Evolutionary conservation across 2,797 vertebrate species (phyloP).

Genomic region (Myotis pilosus): DNA sequence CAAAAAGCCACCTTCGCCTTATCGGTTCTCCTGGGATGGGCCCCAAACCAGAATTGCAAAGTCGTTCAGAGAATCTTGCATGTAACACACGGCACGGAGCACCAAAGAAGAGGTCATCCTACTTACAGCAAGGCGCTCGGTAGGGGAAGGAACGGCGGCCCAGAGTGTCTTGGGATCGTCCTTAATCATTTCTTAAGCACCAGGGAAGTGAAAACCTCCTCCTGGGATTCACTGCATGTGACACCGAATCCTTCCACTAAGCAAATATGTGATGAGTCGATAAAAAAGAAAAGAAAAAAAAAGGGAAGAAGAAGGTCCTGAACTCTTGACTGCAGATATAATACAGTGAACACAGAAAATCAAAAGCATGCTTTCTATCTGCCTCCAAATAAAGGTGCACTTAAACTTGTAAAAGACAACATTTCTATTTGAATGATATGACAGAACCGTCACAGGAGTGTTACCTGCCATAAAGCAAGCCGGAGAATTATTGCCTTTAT

Average conservation of each 20-base stretch:
- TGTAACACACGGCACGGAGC: constrained; percentile 78
- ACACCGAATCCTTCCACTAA: constrained; percentile 71
- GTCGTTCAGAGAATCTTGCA: constrained; percentile 80
- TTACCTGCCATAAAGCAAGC: constrained; percentile 92
- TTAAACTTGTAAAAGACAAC: constrained; percentile 90
- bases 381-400: constrained; percentile 85
- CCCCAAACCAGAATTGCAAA: constrained; percentile 83
- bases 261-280: constrained; percentile 69
- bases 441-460: constrained; percentile 88
- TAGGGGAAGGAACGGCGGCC: constrained; percentile 1
- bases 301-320: constrained; percentile 66
- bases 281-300: constrained; percentile 45
- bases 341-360: constrained; percentile 78
- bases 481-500: constrained; percentile 97
- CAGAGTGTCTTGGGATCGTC: constrained; percentile 71
- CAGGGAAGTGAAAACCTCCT: constrained; percentile 68
- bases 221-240: constrained; percentile 67
- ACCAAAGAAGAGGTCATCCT: constrained; percentile 81
- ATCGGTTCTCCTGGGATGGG: constrained; percentile 67
- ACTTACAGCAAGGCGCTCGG: constrained; percentile 79
- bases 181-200: constrained; percentile 73
- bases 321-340: constrained; percentile 77
- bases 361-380: constrained; percentile 81
- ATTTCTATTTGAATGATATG: constrained; percentile 89
- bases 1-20: constrained; percentile 74